A percentile compares a stretch with the other conserved stretches of the same genome.
phyloP scores from a whole-genome alignment of 2,113 vertebrate genomes.

The Anoplopoma fimbria region DNA sequence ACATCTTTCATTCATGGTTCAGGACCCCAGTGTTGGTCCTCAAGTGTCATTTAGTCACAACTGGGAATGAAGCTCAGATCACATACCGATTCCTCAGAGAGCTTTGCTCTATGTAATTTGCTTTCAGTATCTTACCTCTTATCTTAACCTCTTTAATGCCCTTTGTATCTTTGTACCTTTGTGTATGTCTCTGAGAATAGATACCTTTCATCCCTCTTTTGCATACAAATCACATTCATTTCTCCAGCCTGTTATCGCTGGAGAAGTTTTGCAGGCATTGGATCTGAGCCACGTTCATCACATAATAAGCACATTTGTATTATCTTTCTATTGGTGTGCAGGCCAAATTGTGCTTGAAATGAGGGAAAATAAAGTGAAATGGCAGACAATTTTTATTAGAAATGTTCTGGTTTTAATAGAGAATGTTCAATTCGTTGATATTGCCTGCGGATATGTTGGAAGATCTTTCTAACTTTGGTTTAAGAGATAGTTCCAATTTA shows the following conservation, averaged over 20 bases:
- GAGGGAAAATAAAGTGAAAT: constrained; percentile 3
- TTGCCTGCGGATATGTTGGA: not conserved
- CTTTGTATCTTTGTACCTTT: constrained; percentile 29
- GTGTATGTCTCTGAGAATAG: constrained; percentile 51
- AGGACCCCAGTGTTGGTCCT: constrained; percentile 45
- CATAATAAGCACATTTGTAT: constrained; percentile 29
- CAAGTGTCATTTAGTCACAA: constrained; percentile 54
- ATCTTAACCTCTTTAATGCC: constrained; percentile 60
- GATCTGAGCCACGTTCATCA: constrained; percentile 3
- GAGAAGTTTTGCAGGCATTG: constrained; percentile 25
- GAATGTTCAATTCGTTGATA: not conserved
- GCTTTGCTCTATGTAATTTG: constrained; percentile 50
- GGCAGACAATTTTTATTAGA: not conserved
- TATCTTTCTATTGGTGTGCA: constrained; percentile 13
- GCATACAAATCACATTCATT: constrained; percentile 65
- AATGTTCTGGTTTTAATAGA: not conserved
- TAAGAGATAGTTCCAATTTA: not conserved
- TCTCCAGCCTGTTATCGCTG: constrained; percentile 41
- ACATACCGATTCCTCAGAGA: constrained; percentile 39
- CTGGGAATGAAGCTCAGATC: constrained; percentile 48
- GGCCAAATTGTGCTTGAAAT: constrained; percentile 16
- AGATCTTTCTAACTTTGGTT: not conserved
- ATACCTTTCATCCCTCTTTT: constrained; percentile 49
- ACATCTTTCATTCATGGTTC: constrained; percentile 47
- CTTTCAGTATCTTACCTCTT: constrained; percentile 54